A percentile compares a stretch with the other conserved stretches of the same genome.
These are phyloP conservation scores for Caretta caretta DNA, from an alignment of 2,113 vertebrate genomes.

Conservation along the genomic window DNA sequence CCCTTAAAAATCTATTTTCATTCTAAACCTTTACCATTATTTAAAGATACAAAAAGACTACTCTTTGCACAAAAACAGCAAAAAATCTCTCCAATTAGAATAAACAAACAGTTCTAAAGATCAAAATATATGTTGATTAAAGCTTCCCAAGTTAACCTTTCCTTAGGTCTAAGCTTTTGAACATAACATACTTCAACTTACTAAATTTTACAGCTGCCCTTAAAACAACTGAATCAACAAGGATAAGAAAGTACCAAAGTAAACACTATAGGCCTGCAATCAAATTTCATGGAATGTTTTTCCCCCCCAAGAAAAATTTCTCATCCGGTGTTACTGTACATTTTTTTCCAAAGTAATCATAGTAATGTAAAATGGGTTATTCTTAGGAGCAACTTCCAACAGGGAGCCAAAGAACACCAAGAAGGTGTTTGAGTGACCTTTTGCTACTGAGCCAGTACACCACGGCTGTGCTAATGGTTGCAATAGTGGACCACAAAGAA, in stretches of 20 bases:
- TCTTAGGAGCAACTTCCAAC: constrained; percentile 57
- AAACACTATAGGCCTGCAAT: constrained; percentile 34
- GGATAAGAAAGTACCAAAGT: constrained; percentile 61
- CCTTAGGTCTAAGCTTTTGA: constrained; percentile 57
- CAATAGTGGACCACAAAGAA: fast-evolving
- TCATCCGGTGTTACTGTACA: constrained; percentile 36
- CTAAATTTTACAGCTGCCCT: constrained; percentile 75
- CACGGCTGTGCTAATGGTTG: neutral
- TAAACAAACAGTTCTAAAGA: constrained; percentile 59
- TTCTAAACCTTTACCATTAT: constrained; percentile 37
- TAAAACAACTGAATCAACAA: constrained; percentile 58
- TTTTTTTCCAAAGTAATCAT: constrained; percentile 50
- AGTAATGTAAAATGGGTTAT: constrained; percentile 54
- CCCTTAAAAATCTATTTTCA: constrained; percentile 61
- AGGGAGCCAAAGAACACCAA: constrained; percentile 22
- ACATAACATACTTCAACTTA: constrained; percentile 65
- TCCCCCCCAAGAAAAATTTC: neutral
- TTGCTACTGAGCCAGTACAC: fast-evolving
- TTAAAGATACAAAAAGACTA: neutral
- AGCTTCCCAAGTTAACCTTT: constrained; percentile 61
- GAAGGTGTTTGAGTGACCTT: constrained; percentile 35
- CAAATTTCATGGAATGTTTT: constrained; percentile 56
- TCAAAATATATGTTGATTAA: constrained; percentile 54
- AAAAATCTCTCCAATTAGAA: constrained; percentile 43
- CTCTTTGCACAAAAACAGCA: constrained; percentile 43